These are phyloP conservation scores for Lithophane leautieri DNA, from an alignment of 2,888 invertebrate species.

Conservation along the genomic window DNA sequence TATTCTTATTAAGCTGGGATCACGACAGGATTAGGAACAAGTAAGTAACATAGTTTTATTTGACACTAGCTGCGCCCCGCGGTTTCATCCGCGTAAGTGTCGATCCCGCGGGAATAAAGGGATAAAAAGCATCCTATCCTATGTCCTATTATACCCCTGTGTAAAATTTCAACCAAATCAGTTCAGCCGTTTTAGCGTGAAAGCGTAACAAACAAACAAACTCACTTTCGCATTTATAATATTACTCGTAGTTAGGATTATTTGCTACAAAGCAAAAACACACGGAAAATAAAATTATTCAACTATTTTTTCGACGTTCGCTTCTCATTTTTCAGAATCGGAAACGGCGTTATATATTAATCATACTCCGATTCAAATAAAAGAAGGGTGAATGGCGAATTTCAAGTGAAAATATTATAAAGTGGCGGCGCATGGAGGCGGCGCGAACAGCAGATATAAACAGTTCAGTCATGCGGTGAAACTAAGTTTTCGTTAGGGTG, in stretches of 20 bases:
- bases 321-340: conserved; percentile 35
- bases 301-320: conserved; percentile 9
- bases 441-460: conserved; percentile 71
- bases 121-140: no score
- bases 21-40: background rate
- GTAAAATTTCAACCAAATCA: no score
- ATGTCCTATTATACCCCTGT: no score
- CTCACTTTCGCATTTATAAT: no score
- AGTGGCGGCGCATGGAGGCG: conserved; percentile 56
- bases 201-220: no score
- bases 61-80: background rate
- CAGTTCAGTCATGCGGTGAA: conserved; percentile 74
- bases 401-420: conserved; percentile 62
- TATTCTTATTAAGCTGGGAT: conserved; percentile 15
- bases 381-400: conserved; percentile 38
- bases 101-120: no score
- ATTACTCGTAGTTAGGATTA: no score
- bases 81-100: no score
- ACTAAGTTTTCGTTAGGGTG: conserved; percentile 70
- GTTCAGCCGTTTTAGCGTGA: no score
- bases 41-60: background rate
- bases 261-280: no score
- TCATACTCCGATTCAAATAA: conserved; percentile 42
- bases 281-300: no score
- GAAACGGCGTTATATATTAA: conserved; percentile 39